Conservation (phyloP, 2,888 invertebrate species). For the Sthenelais limicola region DNA sequence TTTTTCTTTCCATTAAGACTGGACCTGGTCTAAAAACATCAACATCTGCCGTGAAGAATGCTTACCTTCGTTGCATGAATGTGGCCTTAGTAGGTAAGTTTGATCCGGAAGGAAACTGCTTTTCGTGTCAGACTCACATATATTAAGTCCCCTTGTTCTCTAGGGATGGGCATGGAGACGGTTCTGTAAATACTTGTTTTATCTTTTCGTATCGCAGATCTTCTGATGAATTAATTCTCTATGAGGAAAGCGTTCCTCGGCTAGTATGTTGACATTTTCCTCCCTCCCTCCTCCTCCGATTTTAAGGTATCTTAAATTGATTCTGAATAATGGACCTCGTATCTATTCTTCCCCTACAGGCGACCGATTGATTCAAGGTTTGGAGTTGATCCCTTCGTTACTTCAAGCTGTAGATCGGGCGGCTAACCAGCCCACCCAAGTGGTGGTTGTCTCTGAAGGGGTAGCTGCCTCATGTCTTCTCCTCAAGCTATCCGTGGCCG, state of each 20-base stretch:
- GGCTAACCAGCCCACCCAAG: conserved; percentile 79
- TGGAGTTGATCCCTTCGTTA: conserved; percentile 78
- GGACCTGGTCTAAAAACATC: conserved; percentile 82
- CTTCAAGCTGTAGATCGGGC: conserved; percentile 84
- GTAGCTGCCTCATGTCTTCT: conserved; percentile 81
- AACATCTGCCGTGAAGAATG: conserved; percentile 83
- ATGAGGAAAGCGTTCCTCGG: too few species aligned
- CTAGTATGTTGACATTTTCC: too few species aligned
- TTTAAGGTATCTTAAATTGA: too few species aligned
- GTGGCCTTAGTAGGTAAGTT: conserved; percentile 77
- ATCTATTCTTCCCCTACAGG: too few species aligned
- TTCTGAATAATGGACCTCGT: too few species aligned
- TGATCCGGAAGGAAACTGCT: not conserved
- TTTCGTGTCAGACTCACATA: not conserved
- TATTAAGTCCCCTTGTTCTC: too few species aligned
- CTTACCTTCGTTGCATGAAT: conserved; percentile 84
- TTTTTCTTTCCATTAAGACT: conserved; percentile 75
- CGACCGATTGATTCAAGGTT: conserved; percentile 63
- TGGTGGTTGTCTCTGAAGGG: conserved; percentile 81
- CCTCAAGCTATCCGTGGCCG: conserved; percentile 77
- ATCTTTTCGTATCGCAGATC: too few species aligned
- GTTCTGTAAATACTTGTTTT: too few species aligned
- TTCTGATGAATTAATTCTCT: too few species aligned
- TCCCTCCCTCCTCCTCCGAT: too few species aligned
- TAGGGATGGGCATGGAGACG: too few species aligned